These are phyloP conservation scores for Montipora efflorescens DNA, from an alignment of 64 coral and sea anemone genomes.

Conservation along the genomic window DNA sequence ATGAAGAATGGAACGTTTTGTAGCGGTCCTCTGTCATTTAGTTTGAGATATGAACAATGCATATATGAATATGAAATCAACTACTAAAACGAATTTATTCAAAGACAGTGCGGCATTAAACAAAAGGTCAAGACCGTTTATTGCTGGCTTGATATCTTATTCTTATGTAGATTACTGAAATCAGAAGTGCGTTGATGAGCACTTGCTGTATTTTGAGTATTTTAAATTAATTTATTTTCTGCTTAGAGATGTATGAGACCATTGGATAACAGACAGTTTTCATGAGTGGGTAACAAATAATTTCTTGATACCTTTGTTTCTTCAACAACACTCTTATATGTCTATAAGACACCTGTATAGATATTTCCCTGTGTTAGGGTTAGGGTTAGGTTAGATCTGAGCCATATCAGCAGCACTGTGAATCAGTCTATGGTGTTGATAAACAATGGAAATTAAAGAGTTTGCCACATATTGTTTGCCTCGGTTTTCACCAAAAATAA, in stretches of 20 bases:
- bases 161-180: not conserved
- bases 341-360: not conserved
- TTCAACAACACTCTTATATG: constrained; percentile 27
- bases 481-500: not conserved
- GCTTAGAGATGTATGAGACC: constrained; percentile 6
- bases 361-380: not conserved
- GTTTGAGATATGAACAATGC: not conserved
- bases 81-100: constrained; percentile 9
- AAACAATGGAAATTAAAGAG: not conserved
- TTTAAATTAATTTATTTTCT: constrained; percentile 19
- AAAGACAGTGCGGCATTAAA: constrained; percentile 19
- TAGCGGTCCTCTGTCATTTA: constrained; percentile 1
- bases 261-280: not conserved
- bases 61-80: not conserved
- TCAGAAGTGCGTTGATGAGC: not conserved
- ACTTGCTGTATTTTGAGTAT: constrained; percentile 8
- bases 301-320: constrained; percentile 20
- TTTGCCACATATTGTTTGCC: not conserved
- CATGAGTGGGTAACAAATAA: not conserved
- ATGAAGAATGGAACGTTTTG: not conserved
- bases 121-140: constrained; percentile 9
- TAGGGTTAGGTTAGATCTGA: no score
- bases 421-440: not conserved
- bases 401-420: not conserved
- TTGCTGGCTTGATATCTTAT: not conserved